Conservation (phyloP, 1,140 invertebrate species). For the Euura saliciscinereae region DNA sequence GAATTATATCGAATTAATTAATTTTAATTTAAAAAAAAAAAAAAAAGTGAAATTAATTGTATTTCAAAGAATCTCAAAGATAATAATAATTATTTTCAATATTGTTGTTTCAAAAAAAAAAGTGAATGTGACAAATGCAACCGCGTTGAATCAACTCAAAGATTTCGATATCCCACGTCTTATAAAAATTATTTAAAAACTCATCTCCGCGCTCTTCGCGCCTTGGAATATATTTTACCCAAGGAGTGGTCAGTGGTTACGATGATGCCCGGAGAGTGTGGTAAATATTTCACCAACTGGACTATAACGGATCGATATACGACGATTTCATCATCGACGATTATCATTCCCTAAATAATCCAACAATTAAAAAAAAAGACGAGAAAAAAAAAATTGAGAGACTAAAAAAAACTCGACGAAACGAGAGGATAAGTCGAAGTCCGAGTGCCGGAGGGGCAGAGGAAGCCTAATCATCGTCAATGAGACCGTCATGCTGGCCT, state of each 20-base stretch:
- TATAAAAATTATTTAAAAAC: too few relatives aligned
- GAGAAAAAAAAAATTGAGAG: not conserved
- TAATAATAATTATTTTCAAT: too few relatives aligned
- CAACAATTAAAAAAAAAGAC: not conserved
- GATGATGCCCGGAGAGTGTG: not conserved
- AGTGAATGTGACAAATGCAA: slow-evolving; percentile 25
- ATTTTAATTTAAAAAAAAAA: too few relatives aligned
- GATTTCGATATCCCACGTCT: too few relatives aligned
- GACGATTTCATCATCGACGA: not conserved
- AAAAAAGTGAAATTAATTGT: too few relatives aligned
- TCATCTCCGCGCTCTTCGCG: too few relatives aligned
- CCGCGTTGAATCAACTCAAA: slow-evolving; percentile 22
- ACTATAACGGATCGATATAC: not conserved
- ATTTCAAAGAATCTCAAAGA: too few relatives aligned
- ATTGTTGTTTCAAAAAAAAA: too few relatives aligned
- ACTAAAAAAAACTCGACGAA: not conserved
- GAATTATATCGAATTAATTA: too few relatives aligned
- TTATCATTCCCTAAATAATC: not conserved
- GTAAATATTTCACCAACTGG: not conserved
- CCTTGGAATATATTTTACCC: too few relatives aligned
- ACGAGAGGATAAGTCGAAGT: not conserved
- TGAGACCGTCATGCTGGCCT: slow-evolving; percentile 55
- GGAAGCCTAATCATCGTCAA: slow-evolving; percentile 31
- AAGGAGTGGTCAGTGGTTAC: not conserved
- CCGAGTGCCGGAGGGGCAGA: not conserved